Evolutionary conservation across 2,797 vertebrate species (phyloP).

Genomic region (Podargus strigoides): DNA sequence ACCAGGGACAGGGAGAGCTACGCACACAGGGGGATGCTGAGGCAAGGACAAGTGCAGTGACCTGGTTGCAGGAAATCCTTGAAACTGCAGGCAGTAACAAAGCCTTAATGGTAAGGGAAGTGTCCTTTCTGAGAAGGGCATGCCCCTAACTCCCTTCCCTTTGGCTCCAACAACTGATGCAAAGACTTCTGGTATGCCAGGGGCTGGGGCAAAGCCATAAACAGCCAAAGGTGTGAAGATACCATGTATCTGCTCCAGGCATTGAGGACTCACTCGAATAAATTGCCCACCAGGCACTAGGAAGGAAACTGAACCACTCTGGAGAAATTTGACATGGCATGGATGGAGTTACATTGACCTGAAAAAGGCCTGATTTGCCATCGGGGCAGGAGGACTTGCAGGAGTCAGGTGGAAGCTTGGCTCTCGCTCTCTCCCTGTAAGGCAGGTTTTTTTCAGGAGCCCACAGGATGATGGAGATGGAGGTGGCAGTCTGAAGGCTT

Average conservation of each 20-base stretch:
- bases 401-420: background rate
- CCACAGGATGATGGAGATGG: background rate
- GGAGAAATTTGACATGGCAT: background rate
- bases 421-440: background rate
- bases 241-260: background rate
- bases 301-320: background rate
- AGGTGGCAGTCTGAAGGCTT: background rate
- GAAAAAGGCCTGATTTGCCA: background rate
- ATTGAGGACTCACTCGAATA: background rate
- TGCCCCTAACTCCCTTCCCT: background rate
- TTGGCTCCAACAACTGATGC: background rate
- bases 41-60: background rate
- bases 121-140: background rate
- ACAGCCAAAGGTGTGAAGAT: background rate
- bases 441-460: background rate
- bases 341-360: background rate
- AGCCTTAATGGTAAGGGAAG: background rate
- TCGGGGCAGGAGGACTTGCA: background rate
- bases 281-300: background rate
- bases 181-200: background rate
- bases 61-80: background rate
- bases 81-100: background rate
- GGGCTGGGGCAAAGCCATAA: background rate
- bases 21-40: rapidly evolving
- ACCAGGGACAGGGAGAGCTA: background rate